phyloP scores from a whole-genome alignment of 2,888 invertebrate genomes.

The Ormyrus pomaceus region DNA sequence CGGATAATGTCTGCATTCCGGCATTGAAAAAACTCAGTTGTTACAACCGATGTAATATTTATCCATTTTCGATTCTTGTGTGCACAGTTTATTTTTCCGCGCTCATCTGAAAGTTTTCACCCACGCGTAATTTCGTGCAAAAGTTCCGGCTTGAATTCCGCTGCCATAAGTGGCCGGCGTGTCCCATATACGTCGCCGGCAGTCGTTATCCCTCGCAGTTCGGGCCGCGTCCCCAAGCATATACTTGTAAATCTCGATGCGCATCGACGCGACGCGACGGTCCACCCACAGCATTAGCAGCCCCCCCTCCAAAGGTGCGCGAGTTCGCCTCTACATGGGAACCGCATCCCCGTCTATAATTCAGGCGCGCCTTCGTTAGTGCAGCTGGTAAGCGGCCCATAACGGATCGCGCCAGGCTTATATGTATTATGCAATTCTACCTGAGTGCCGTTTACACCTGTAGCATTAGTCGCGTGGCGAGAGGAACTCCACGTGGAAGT shows the following conservation, averaged over 20 bases:
- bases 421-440: slow-evolving; percentile 49
- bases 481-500: neutral
- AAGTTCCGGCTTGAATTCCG: neutral
- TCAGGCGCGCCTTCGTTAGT: slow-evolving; percentile 45
- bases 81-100: too few species aligned
- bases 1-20: too few species aligned
- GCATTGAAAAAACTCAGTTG: too few species aligned
- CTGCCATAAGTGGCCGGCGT: neutral
- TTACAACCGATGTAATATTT: too few species aligned
- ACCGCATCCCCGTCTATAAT: slow-evolving; percentile 34
- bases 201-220: neutral
- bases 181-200: slow-evolving; percentile 31
- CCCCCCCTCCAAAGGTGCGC: slow-evolving; percentile 8
- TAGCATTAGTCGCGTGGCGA: slow-evolving; percentile 39
- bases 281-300: slow-evolving; percentile 22
- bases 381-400: neutral
- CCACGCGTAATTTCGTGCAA: too few species aligned
- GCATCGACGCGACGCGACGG: neutral
- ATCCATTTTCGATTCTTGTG: too few species aligned
- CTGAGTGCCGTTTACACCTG: slow-evolving; percentile 46
- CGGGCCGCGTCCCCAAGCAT: neutral
- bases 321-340: slow-evolving; percentile 19
- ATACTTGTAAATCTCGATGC: slow-evolving; percentile 39
- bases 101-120: too few species aligned
- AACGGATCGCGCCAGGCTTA: neutral